Evolutionary conservation across 2,797 vertebrate species (phyloP).

Genomic region (Anas bahamensis): DNA sequence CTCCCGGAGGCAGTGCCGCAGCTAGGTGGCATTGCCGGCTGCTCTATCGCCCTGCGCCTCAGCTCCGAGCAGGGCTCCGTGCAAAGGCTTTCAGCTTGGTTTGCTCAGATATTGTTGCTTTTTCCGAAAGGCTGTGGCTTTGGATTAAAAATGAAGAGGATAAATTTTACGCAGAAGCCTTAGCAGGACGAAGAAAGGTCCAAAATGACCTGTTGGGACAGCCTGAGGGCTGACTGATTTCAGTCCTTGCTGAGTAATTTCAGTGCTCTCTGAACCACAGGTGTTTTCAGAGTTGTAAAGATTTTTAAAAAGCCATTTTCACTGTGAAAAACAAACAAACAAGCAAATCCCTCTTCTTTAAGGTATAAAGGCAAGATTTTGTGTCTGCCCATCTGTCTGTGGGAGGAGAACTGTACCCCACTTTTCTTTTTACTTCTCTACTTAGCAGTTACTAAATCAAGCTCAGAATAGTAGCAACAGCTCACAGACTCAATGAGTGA

Average conservation of each 20-base stretch:
- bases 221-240: background rate
- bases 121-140: background rate
- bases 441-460: background rate
- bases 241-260: background rate
- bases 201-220: background rate
- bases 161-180: background rate
- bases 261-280: background rate
- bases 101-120: background rate
- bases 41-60: background rate
- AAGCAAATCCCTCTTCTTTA: background rate
- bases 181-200: background rate
- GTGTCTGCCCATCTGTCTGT: background rate
- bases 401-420: background rate
- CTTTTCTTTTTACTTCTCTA: background rate
- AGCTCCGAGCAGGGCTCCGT: background rate
- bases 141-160: background rate
- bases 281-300: background rate
- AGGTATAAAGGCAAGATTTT: background rate
- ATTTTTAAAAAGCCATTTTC: background rate
- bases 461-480: background rate
- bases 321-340: background rate
- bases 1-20: background rate
- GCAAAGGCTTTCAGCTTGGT: background rate
- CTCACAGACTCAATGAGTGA: background rate
- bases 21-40: constrained; percentile 71